These are phyloP conservation scores for Chitala chitala DNA, from an alignment of 2,113 vertebrate species.

Conservation along the genomic window DNA sequence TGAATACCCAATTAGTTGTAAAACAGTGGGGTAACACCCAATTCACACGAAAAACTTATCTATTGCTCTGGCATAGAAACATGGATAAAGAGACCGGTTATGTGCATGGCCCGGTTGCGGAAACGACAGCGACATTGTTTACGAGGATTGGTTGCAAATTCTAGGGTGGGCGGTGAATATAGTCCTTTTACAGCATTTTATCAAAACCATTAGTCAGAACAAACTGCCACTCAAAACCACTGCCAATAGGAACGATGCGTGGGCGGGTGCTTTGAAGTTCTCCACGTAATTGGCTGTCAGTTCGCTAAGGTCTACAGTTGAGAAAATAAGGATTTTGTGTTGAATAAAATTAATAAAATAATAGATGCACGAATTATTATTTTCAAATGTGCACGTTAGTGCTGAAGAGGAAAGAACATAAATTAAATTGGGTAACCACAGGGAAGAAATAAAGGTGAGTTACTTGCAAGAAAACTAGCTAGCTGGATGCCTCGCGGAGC, in stretches of 20 bases:
- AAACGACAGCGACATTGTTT: too few species aligned
- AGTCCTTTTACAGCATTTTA: too few species aligned
- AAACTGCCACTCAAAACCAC: neutral
- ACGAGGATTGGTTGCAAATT: too few species aligned
- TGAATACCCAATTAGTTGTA: too few species aligned
- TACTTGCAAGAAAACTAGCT: neutral
- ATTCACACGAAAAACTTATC: too few species aligned
- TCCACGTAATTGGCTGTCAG: neutral
- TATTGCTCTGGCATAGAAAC: too few species aligned
- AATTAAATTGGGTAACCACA: neutral
- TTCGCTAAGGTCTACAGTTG: neutral
- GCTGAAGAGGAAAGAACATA: neutral
- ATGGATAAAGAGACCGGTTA: too few species aligned
- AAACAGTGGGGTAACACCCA: too few species aligned
- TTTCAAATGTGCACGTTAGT: neutral
- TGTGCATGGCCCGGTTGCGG: too few species aligned
- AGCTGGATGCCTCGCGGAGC: neutral
- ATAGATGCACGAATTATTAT: neutral
- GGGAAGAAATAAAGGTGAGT: conserved; percentile 11
- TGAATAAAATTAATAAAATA: neutral
- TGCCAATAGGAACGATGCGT: neutral
- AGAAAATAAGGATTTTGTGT: neutral
- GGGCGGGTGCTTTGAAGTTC: neutral
- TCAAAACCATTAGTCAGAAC: neutral
- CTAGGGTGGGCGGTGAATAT: too few species aligned